Evolutionary conservation across 1,140 invertebrate species (phyloP).

Genomic region (Drosophila truncata): DNA sequence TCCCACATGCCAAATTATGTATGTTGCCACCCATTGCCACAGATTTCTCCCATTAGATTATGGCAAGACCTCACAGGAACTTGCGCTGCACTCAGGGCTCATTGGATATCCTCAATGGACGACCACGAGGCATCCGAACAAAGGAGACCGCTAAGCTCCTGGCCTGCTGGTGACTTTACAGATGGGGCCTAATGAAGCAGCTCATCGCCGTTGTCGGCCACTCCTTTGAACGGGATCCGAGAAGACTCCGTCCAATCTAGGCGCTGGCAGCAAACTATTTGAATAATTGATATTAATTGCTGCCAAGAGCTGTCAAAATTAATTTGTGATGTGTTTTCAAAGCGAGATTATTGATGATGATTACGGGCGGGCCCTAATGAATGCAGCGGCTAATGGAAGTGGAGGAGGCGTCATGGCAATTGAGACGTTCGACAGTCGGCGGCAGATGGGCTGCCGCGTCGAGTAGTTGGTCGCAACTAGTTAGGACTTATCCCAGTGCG

Average conservation of each 20-base stretch:
- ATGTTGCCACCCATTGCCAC: background rate
- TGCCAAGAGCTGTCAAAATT: constrained; percentile 79
- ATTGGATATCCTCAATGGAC: background rate
- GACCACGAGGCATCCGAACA: constrained; percentile 5
- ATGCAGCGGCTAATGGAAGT: constrained; percentile 50
- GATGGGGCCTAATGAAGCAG: constrained; percentile 44
- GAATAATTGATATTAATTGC: constrained; percentile 80
- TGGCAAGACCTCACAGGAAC: background rate
- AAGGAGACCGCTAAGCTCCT: constrained; percentile 4
- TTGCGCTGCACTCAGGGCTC: background rate
- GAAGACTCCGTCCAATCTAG: constrained; percentile 11
- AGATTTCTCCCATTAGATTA: background rate
- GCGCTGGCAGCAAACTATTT: constrained; percentile 45
- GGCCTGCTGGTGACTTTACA: constrained; percentile 24
- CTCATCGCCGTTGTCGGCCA: constrained; percentile 15
- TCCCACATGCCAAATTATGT: too few relatives aligned
- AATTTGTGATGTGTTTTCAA: constrained; percentile 67
- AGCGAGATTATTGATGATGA: constrained; percentile 72
- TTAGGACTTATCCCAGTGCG: constrained; percentile 15
- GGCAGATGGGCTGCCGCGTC: background rate
- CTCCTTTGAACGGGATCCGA: constrained; percentile 9
- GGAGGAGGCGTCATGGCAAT: background rate
- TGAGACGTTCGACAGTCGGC: constrained; percentile 19
- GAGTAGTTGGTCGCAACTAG: constrained; percentile 39
- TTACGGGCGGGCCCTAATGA: constrained; percentile 36